phyloP scores from a whole-genome alignment of 2,113 vertebrate genomes.

The Oophaga pumilio region DNA sequence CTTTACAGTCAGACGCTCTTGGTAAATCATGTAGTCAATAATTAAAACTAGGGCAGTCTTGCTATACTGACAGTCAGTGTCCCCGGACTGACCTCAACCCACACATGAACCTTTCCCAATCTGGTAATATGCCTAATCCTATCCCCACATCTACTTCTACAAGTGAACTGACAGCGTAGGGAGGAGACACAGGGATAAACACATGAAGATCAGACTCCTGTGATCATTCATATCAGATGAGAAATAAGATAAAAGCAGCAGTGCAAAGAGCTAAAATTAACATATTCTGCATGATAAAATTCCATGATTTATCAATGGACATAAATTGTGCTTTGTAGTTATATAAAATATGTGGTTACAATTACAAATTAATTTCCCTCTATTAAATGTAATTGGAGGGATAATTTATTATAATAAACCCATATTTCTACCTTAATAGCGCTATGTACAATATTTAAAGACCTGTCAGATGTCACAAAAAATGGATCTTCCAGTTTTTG shows the following conservation, averaged over 20 bases:
- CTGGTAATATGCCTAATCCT: constrained; percentile 52
- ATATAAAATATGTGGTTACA: neutral
- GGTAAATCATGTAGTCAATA: constrained; percentile 27
- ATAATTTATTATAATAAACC: neutral
- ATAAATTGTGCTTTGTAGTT: neutral
- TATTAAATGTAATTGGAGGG: neutral
- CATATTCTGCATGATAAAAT: neutral
- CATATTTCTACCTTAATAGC: neutral
- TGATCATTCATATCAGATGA: constrained; percentile 14
- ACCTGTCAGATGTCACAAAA: too few relatives aligned
- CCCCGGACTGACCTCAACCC: constrained; percentile 50
- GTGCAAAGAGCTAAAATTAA: neutral
- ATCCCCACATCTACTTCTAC: constrained; percentile 19
- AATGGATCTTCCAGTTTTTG: too few relatives aligned
- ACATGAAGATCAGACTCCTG: constrained; percentile 18
- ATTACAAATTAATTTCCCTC: neutral
- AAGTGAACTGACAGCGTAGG: constrained; percentile 8
- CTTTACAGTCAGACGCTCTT: neutral
- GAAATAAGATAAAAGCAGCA: neutral
- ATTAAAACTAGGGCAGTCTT: constrained; percentile 6
- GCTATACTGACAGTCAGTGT: constrained; percentile 24
- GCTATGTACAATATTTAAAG: too few relatives aligned
- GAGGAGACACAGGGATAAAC: constrained; percentile 25
- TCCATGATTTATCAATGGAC: too few relatives aligned
- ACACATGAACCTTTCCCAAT: constrained; percentile 43